Percentiles rank a stretch among this genome's conserved stretches.
Conservation (phyloP, 2,113 vertebrate genomes). For the Mandrillus leucophaeus region DNA sequence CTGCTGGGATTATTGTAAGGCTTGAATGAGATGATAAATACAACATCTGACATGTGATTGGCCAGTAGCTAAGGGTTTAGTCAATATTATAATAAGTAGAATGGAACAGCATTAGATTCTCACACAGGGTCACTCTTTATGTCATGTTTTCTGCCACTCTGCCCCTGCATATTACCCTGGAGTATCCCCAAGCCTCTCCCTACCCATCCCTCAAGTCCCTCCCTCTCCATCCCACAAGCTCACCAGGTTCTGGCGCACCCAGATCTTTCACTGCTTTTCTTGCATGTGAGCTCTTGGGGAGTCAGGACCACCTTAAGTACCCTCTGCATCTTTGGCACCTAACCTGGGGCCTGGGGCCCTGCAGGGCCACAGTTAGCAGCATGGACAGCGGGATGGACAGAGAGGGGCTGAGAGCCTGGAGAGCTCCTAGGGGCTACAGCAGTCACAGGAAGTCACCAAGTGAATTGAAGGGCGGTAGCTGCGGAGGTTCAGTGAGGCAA, state of each 20-base stretch:
- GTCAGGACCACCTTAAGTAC: neutral
- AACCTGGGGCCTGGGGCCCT: neutral
- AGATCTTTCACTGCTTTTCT: neutral
- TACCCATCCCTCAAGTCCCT: too few relatives aligned
- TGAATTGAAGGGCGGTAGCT: neutral
- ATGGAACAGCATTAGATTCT: neutral
- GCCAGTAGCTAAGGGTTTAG: neutral
- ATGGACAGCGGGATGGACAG: neutral
- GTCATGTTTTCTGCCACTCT: neutral
- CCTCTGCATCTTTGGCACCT: neutral
- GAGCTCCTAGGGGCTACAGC: neutral
- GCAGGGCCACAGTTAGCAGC: neutral
- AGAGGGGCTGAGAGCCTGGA: neutral
- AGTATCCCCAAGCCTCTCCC: accelerated
- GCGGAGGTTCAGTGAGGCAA: neutral
- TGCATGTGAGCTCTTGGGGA: neutral
- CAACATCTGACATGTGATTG: accelerated
- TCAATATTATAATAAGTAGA: neutral
- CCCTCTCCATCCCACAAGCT: neutral
- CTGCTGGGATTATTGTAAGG: neutral
- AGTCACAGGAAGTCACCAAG: neutral
- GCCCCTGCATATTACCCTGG: neutral
- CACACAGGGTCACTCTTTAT: neutral
- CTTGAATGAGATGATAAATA: neutral
- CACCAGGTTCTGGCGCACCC: too few relatives aligned